These are phyloP conservation scores for Illadopsis cleaveri DNA, from an alignment of 2,113 vertebrate species.

Conservation along the genomic window DNA sequence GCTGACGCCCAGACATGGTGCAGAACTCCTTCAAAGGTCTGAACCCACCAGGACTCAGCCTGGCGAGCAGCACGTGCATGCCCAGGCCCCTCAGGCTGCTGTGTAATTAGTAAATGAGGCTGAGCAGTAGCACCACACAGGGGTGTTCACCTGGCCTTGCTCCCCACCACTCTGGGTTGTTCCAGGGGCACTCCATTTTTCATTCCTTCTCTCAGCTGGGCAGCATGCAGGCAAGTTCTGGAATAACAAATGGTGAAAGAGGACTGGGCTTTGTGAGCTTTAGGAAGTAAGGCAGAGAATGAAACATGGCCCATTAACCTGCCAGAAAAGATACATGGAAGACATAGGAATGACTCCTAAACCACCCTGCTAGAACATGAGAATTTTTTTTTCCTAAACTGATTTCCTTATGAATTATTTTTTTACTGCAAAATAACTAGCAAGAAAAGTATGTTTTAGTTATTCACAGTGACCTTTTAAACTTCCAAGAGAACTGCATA, in stretches of 20 bases:
- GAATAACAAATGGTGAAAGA: conserved; percentile 13
- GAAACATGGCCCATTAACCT: conserved; percentile 50
- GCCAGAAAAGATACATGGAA: conserved; percentile 56
- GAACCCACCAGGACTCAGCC: neutral
- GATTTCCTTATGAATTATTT: conserved; percentile 66
- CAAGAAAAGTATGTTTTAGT: conserved; percentile 76
- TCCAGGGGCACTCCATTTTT: neutral
- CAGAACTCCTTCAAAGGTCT: neutral
- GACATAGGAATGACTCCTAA: neutral
- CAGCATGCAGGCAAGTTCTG: neutral
- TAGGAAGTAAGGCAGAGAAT: conserved; percentile 48
- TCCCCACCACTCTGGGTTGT: neutral
- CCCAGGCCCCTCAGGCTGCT: neutral
- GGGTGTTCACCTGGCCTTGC: neutral
- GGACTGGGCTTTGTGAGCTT: conserved; percentile 19
- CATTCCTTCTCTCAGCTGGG: neutral
- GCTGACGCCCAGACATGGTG: neutral
- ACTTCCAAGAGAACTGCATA: conserved; percentile 72
- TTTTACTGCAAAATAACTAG: conserved; percentile 69
- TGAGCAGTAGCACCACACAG: neutral
- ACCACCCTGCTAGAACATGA: conserved; percentile 42
- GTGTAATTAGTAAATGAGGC: neutral
- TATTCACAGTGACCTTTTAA: conserved; percentile 78
- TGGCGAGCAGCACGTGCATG: neutral
- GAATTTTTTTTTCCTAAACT: conserved; percentile 20